Conservation (phyloP, 2,888 invertebrate genomes). For the Rhabditoides inermis region DNA sequence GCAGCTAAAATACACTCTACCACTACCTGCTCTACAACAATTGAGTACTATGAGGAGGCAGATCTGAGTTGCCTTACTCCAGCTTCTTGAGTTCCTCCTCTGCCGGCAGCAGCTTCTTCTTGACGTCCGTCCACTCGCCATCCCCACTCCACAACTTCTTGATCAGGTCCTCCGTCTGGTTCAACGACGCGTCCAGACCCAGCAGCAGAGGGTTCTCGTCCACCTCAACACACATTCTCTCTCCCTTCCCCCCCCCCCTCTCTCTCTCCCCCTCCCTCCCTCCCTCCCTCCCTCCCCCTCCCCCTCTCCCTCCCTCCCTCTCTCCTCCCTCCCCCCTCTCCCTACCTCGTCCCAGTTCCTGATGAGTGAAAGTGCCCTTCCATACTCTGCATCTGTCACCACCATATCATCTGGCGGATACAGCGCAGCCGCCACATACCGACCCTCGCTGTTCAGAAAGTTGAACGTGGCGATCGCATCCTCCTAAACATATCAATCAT, state of each 20-base stretch:
- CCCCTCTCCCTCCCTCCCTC: constrained; percentile 12
- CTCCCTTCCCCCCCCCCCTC: not conserved
- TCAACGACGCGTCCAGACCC: constrained; percentile 19
- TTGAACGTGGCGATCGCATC: constrained; percentile 83
- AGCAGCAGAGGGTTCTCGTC: constrained; percentile 33
- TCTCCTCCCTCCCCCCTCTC: constrained; percentile 17
- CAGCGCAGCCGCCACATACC: constrained; percentile 62
- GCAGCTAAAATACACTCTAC: too few species aligned
- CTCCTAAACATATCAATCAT: constrained; percentile 55
- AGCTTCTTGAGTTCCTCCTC: not conserved
- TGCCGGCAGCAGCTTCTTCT: not conserved
- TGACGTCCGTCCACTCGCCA: constrained; percentile 4
- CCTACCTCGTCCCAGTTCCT: constrained; percentile 32
- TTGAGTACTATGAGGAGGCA: too few species aligned
- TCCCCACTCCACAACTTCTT: constrained; percentile 31
- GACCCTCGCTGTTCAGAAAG: constrained; percentile 75
- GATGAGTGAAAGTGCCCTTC: constrained; percentile 32
- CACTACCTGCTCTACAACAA: too few species aligned
- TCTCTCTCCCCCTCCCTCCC: constrained; percentile 28
- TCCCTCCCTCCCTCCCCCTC: constrained; percentile 17
- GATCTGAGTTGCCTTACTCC: too few species aligned
- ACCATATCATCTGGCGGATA: constrained; percentile 56
- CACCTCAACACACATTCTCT: constrained; percentile 13
- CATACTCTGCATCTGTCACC: constrained; percentile 36
- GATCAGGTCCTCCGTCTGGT: constrained; percentile 26